Percentiles rank a stretch among this genome's conserved stretches.
These are phyloP conservation scores for Apostichopus parvimensis DNA, from an alignment of 35 echinoderm and acorn worm genomes.

Conservation along the genomic window DNA sequence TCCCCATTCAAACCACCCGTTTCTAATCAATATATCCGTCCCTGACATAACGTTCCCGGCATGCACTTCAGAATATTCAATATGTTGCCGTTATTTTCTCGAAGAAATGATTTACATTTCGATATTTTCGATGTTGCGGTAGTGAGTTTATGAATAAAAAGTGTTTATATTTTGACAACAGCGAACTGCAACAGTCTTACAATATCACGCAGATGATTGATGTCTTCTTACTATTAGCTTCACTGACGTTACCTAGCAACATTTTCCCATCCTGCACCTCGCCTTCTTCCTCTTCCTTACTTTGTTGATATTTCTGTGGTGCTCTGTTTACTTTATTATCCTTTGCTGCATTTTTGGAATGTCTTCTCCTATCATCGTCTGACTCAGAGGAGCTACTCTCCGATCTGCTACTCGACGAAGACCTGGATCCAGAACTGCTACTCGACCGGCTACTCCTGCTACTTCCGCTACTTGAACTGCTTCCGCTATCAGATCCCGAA, in stretches of 20 bases:
- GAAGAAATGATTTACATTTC: too few relatives aligned
- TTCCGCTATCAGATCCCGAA: background rate
- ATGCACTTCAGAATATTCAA: too few relatives aligned
- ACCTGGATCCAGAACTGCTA: background rate
- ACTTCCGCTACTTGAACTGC: background rate
- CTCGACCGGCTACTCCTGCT: slow-evolving; percentile 10
- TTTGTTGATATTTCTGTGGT: background rate
- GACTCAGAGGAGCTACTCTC: background rate
- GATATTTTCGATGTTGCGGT: too few relatives aligned
- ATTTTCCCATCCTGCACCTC: slow-evolving; percentile 15
- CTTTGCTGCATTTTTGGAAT: background rate
- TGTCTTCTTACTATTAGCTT: background rate
- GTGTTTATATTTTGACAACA: too few relatives aligned
- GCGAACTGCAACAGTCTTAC: background rate
- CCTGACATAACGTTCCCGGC: background rate
- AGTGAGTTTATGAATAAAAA: too few relatives aligned
- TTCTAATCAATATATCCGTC: background rate
- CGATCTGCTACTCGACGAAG: background rate
- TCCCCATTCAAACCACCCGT: background rate
- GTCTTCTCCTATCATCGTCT: background rate
- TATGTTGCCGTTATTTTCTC: too few relatives aligned
- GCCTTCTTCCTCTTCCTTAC: background rate
- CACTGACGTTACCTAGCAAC: slow-evolving; percentile 2
- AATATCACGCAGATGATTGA: slow-evolving; percentile 26
- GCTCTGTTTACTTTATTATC: background rate